Evolutionary conservation across 2,797 vertebrate genomes (phyloP).

Genomic region (Crocidura indochinensis): DNA sequence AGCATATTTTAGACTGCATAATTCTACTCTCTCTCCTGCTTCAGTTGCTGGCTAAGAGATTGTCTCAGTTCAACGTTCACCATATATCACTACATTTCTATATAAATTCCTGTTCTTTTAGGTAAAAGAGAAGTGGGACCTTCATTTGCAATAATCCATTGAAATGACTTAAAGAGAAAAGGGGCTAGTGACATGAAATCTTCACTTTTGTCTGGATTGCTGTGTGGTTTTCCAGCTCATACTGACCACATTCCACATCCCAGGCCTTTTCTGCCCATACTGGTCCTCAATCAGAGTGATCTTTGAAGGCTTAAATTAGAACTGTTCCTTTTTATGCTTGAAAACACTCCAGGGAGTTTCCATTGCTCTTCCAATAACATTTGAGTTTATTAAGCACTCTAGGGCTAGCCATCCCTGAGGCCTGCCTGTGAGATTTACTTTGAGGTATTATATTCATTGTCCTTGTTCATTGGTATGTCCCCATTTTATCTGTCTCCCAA

Average conservation of each 20-base stretch:
- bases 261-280: not conserved
- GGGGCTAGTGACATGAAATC: not conserved
- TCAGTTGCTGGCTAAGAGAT: not conserved
- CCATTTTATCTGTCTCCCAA: too few relatives aligned
- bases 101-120: constrained; percentile 17
- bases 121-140: constrained; percentile 18
- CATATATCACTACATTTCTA: not conserved
- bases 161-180: not conserved
- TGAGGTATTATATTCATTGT: too few relatives aligned
- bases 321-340: not conserved
- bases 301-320: constrained; percentile 22
- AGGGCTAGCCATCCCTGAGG: not conserved
- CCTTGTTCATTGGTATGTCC: not conserved
- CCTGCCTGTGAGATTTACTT: not conserved
- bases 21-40: not conserved
- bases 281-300: not conserved
- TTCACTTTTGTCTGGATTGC: not conserved
- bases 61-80: not conserved
- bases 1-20: not conserved
- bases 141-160: constrained; percentile 18
- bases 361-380: not conserved
- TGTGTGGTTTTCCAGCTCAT: not conserved
- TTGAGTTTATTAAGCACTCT: not conserved
- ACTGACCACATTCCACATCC: rapidly evolving
- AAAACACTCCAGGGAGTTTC: not conserved